Evolutionary conservation across 1,140 invertebrate genomes (phyloP).

Genomic region (Euglossa dilemma): DNA sequence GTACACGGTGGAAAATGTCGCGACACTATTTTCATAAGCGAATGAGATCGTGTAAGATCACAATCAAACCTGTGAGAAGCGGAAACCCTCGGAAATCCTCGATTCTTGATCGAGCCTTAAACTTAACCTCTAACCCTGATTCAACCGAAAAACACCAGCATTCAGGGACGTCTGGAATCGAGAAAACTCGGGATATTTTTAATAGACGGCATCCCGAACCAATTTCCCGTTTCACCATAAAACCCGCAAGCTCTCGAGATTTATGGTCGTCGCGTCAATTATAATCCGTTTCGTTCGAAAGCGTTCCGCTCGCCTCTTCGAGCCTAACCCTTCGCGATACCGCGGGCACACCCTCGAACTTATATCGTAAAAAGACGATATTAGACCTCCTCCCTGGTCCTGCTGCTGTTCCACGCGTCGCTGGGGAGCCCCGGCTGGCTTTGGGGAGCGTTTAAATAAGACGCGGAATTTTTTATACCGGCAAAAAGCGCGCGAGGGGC

Average conservation of each 20-base stretch:
- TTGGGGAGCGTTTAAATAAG: constrained; percentile 78
- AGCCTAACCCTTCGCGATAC: constrained; percentile 59
- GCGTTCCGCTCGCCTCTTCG: constrained; percentile 52
- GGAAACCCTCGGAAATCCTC: too few species aligned
- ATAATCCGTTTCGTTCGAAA: constrained; percentile 81
- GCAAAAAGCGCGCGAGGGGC: constrained; percentile 53
- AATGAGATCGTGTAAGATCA: too few species aligned
- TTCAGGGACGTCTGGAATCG: background rate
- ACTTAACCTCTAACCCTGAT: too few species aligned
- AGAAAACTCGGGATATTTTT: constrained; percentile 44
- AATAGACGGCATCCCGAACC: constrained; percentile 72
- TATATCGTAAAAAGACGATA: constrained; percentile 81
- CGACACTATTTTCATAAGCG: too few species aligned
- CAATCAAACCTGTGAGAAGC: too few species aligned
- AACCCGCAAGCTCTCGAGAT: constrained; percentile 79
- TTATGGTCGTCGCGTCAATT: constrained; percentile 80
- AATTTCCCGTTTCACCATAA: constrained; percentile 79
- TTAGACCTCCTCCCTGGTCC: constrained; percentile 68
- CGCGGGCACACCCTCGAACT: constrained; percentile 74
- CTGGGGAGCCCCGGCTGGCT: background rate
- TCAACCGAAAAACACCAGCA: background rate
- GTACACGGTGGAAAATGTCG: too few species aligned
- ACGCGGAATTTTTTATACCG: constrained; percentile 75
- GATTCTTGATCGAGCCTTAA: too few species aligned
- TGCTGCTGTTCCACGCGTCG: constrained; percentile 2